phyloP scores from a whole-genome alignment of 2,888 invertebrate species.

The Chorisops tibialis region DNA sequence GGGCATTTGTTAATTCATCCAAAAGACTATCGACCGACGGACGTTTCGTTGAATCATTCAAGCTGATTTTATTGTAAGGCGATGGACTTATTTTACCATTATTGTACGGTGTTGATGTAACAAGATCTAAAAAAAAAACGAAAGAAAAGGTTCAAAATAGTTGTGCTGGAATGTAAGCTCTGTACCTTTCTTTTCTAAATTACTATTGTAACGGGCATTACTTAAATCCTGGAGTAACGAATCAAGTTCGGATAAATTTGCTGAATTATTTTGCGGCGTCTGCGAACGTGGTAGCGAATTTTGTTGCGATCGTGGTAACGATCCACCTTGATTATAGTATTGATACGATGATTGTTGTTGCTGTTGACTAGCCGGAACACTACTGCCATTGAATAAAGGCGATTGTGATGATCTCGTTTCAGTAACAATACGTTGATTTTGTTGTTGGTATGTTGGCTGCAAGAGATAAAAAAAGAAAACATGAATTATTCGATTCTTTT shows the following conservation, averaged over 20 bases:
- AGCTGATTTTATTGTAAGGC: conserved; percentile 40
- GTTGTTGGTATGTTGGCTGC: conserved; percentile 46
- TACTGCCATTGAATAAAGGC: conserved; percentile 38
- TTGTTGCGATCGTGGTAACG: conserved; percentile 25
- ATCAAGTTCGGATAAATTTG: conserved; percentile 87
- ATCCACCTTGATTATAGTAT: conserved; percentile 42
- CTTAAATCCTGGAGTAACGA: conserved; percentile 88
- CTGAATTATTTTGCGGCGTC: conserved; percentile 47
- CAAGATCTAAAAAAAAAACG: conserved; percentile 39
- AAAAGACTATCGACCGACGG: conserved; percentile 86
- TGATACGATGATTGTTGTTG: conserved; percentile 39
- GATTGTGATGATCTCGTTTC: conserved; percentile 45
- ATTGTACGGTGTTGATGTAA: conserved; percentile 44
- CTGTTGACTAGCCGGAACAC: conserved; percentile 37
- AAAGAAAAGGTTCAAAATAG: not conserved
- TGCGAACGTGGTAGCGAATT: conserved; percentile 30
- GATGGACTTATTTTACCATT: conserved; percentile 50
- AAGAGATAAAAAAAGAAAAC: conserved; percentile 5
- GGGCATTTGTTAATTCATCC: conserved; percentile 68
- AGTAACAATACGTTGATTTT: conserved; percentile 29
- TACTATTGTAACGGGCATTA: conserved; percentile 64
- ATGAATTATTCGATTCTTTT: no score
- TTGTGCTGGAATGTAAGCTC: conserved; percentile 1
- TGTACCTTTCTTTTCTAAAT: conserved; percentile 53
- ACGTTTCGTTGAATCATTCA: conserved; percentile 53